phyloP scores from a whole-genome alignment of 2,113 vertebrate species.

The Alethe castanea region DNA sequence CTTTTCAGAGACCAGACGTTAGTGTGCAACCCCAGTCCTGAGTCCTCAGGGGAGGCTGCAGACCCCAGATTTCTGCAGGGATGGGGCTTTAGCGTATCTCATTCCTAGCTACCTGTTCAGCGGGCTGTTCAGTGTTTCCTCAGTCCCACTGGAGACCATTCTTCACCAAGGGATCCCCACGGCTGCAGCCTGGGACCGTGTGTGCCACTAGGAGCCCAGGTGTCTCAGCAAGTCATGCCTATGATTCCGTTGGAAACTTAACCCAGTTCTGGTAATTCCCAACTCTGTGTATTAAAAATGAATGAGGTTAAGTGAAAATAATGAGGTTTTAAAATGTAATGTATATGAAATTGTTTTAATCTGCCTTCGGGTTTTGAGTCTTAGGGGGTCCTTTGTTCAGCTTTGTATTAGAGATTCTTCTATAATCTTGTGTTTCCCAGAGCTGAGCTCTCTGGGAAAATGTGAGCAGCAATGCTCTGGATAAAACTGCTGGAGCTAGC shows the following conservation, averaged over 20 bases:
- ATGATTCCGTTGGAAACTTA: background rate
- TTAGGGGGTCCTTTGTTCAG: background rate
- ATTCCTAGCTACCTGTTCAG: background rate
- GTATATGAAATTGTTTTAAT: background rate
- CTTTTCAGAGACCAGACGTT: background rate
- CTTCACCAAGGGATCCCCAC: background rate
- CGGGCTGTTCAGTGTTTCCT: background rate
- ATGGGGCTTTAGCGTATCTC: background rate
- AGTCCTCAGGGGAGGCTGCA: background rate
- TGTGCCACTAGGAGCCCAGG: accelerated
- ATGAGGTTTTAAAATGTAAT: background rate
- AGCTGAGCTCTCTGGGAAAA: background rate
- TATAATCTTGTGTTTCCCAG: background rate
- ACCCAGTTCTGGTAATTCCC: background rate
- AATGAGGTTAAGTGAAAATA: background rate
- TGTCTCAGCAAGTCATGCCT: background rate
- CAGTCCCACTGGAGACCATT: background rate
- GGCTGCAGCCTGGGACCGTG: background rate
- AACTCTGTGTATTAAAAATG: background rate
- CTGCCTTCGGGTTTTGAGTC: conserved; percentile 1
- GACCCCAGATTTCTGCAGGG: background rate
- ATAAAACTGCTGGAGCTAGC: background rate
- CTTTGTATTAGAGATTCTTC: background rate
- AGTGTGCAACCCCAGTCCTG: accelerated
- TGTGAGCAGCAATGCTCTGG: background rate